These are phyloP conservation scores for Cylindroiulus punctatus DNA, from an alignment of 2,888 invertebrate species.

Conservation along the genomic window DNA sequence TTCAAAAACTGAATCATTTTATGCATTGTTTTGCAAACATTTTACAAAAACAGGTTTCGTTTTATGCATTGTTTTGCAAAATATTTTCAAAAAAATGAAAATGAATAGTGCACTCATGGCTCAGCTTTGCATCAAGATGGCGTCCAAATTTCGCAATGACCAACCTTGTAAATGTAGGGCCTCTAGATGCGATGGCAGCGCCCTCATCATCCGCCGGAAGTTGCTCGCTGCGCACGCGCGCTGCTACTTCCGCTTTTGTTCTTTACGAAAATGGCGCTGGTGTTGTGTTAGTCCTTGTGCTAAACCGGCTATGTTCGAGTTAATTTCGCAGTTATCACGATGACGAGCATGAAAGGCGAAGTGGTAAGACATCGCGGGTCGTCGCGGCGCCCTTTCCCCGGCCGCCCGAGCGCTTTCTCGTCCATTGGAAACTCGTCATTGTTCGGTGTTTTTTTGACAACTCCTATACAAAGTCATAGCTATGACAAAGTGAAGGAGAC, in stretches of 20 bases:
- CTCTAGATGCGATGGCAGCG: too few species aligned
- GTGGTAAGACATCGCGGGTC: background rate
- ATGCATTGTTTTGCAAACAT: too few species aligned
- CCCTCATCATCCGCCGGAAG: background rate
- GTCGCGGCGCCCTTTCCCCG: too few species aligned
- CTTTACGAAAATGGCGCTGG: background rate
- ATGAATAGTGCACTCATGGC: too few species aligned
- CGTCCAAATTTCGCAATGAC: too few species aligned
- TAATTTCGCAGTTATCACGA: background rate
- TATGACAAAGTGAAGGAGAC: background rate
- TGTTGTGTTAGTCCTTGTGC: background rate
- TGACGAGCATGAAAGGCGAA: constrained; percentile 45
- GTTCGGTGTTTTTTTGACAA: background rate
- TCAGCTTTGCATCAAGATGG: too few species aligned
- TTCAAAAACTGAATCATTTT: too few species aligned
- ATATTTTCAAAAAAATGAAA: too few species aligned
- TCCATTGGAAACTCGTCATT: background rate
- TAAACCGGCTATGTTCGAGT: constrained; percentile 14
- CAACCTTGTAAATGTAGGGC: too few species aligned
- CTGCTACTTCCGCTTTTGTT: background rate
- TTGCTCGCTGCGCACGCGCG: background rate
- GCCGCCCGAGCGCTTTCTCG: background rate
- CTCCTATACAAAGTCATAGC: background rate
- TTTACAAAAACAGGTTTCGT: too few species aligned
- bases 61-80: too few species aligned